Evolutionary conservation across 2,888 invertebrate genomes (phyloP).

Genomic region (Petrolisthes cinctipes): DNA sequence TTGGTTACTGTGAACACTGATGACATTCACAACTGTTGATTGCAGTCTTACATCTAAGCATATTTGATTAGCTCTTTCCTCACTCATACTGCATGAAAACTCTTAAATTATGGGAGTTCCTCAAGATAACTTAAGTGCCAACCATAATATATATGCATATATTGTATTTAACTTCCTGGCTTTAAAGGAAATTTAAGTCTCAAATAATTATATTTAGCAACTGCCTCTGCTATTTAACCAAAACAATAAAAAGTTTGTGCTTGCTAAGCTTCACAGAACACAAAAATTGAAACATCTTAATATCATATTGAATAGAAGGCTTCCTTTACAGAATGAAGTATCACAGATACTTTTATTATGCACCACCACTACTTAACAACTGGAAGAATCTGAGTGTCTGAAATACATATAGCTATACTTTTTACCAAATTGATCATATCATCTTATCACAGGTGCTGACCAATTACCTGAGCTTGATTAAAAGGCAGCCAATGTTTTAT

Average conservation of each 20-base stretch:
- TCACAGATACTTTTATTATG: conserved; percentile 54
- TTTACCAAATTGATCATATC: conserved; percentile 27
- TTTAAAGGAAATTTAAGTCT: conserved; percentile 20
- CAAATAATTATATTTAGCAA: conserved; percentile 1
- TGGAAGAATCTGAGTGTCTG: conserved; percentile 51
- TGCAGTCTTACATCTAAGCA: conserved; percentile 25
- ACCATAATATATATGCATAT: conserved; percentile 5
- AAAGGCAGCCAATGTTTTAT: conserved; percentile 20
- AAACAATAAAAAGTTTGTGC: conserved; percentile 39
- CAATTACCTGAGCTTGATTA: conserved; percentile 30
- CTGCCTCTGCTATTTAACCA: conserved; percentile 20
- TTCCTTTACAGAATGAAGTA: conserved; percentile 51
- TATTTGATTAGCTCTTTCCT: conserved; percentile 32
- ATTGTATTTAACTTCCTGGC: conserved; percentile 13
- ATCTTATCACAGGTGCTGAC: conserved; percentile 33
- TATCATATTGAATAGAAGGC: conserved; percentile 53
- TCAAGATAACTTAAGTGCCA: conserved; percentile 14
- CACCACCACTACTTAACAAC: conserved; percentile 43
- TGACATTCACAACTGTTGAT: conserved; percentile 5
- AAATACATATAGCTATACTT: conserved; percentile 20
- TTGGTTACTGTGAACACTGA: conserved; percentile 19
- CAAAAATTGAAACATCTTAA: conserved; percentile 33
- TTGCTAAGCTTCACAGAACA: conserved; percentile 41
- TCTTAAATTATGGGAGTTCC: not conserved
- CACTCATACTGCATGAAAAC: conserved; percentile 24